Evolutionary conservation across 2,797 vertebrate genomes (phyloP).

Genomic region (Bryconaethiops microstoma): DNA sequence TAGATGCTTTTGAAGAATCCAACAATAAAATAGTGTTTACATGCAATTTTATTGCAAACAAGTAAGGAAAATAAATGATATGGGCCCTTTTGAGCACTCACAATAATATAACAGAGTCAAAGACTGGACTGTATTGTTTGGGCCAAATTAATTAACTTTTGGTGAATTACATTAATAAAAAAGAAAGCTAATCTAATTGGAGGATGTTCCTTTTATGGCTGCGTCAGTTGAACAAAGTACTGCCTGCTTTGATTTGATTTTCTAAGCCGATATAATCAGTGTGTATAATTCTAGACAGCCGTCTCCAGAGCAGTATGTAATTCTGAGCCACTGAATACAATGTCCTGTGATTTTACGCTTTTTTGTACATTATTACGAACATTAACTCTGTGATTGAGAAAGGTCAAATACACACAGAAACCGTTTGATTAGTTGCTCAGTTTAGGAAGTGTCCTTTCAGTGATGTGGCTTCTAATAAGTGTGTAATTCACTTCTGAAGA

Average conservation of each 20-base stretch:
- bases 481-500: background rate
- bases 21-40: no score
- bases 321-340: background rate
- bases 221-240: background rate
- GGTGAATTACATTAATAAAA: no score
- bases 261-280: background rate
- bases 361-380: conserved; percentile 4
- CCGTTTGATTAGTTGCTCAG: background rate
- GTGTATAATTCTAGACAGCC: background rate
- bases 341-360: conserved; percentile 2
- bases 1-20: no score
- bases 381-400: background rate
- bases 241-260: background rate
- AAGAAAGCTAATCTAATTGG: background rate
- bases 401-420: background rate
- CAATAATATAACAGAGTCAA: no score
- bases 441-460: background rate
- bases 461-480: background rate
- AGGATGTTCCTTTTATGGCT: background rate
- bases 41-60: no score
- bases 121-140: no score
- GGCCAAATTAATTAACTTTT: no score
- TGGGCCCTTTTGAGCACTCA: no score
- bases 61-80: no score
- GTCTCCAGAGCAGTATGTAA: background rate